A percentile compares a stretch with the other conserved stretches of the same genome.
Conservation (phyloP, 2,797 vertebrate genomes). For the Moxostoma hubbsi region DNA sequence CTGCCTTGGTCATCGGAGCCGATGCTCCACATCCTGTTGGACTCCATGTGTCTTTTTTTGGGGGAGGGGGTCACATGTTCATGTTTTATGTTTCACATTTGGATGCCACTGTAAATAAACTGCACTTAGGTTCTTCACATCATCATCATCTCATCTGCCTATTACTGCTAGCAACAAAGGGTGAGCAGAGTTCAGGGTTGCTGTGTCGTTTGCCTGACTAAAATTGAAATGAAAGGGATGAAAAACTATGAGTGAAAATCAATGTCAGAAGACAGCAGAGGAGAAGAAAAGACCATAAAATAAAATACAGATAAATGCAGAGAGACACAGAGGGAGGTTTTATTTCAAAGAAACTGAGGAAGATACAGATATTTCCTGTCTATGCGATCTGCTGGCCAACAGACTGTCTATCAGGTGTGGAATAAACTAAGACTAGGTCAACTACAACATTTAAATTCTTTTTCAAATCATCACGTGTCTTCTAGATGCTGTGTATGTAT, state of each 20-base stretch:
- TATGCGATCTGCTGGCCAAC: background rate
- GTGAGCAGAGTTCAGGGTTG: constrained; percentile 49
- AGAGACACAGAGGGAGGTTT: constrained; percentile 62
- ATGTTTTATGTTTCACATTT: too few relatives aligned
- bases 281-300: constrained; percentile 76
- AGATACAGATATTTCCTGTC: constrained; percentile 33
- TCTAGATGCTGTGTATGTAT: too few relatives aligned
- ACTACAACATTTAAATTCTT: too few relatives aligned
- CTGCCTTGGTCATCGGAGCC: too few relatives aligned
- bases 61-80: too few relatives aligned
- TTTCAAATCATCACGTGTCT: too few relatives aligned
- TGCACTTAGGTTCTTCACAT: too few relatives aligned
- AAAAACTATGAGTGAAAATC: constrained; percentile 86
- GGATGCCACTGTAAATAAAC: too few relatives aligned
- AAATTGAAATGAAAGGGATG: constrained; percentile 82
- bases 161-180: background rate
- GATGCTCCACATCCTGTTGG: too few relatives aligned
- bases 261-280: constrained; percentile 80
- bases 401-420: background rate
- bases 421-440: too few relatives aligned
- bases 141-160: too few relatives aligned
- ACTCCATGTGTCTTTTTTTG: too few relatives aligned
- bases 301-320: constrained; percentile 82
- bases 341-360: constrained; percentile 67
- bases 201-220: constrained; percentile 72